These are phyloP conservation scores for Pogonomyrmex barbatus DNA, from an alignment of 1,140 invertebrate species.

Conservation along the genomic window DNA sequence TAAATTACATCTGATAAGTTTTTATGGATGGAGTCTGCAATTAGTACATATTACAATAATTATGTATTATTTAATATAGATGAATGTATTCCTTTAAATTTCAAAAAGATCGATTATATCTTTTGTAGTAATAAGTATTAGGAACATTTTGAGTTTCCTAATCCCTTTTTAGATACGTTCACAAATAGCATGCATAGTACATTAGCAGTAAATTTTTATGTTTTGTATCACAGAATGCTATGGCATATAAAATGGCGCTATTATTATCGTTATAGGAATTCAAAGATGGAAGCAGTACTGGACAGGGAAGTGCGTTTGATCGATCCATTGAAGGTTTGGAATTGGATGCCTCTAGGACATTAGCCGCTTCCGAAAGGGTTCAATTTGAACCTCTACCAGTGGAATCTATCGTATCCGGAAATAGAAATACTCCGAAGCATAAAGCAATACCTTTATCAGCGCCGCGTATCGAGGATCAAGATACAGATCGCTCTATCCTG, in stretches of 20 bases:
- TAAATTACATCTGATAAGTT: slow-evolving; percentile 23
- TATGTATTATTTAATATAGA: slow-evolving; percentile 14
- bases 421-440: slow-evolving; percentile 69
- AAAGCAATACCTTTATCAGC: slow-evolving; percentile 80
- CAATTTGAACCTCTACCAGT: slow-evolving; percentile 83
- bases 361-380: slow-evolving; percentile 75
- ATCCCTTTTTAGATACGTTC: background rate
- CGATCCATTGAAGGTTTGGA: slow-evolving; percentile 79
- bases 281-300: slow-evolving; percentile 80
- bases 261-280: slow-evolving; percentile 81
- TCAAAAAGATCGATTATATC: background rate
- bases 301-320: slow-evolving; percentile 77
- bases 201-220: slow-evolving; percentile 27
- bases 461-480: slow-evolving; percentile 76
- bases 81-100: background rate
- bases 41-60: background rate
- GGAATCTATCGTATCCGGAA: slow-evolving; percentile 79
- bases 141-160: background rate
- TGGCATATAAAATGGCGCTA: background rate
- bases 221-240: background rate
- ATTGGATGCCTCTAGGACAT: slow-evolving; percentile 79
- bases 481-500: slow-evolving; percentile 71
- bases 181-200: slow-evolving; percentile 59
- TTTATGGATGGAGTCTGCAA: slow-evolving; percentile 31
- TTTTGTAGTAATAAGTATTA: background rate